Evolutionary conservation across 2,797 vertebrate species (phyloP), one percentile per base, ranked within the genome.

Genomic region (Galagoides demidoff): DNA sequence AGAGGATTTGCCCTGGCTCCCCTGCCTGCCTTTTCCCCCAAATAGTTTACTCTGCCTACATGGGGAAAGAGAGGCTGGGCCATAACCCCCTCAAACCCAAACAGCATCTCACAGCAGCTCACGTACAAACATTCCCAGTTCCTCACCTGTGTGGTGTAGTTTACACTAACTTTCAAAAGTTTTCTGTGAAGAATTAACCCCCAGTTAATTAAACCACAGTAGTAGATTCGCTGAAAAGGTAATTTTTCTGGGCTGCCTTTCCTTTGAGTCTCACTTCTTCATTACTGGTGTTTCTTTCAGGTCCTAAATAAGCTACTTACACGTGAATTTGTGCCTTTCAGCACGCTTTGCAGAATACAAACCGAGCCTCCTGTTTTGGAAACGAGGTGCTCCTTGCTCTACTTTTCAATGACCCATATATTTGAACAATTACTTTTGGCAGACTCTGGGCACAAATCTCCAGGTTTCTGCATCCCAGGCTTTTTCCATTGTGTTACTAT

Each of bases 331-430:
- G 55, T 91, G 84, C 71, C 81, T 93, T 29, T 63, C 61, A 64
- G 27, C 13, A 52, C 63, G 22, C 7, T 85, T 49, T 31, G 19
- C n/a, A 49, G 31, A 92, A 73, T 13, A 70, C 10, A 31, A 49
- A 73, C 64, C 43, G 19, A 81, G 84, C 61, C 29, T 79, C 16
- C 3, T 2, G 7, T 90, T 89, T 43, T 73, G 55, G 66, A 92
- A 84, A 82, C 25, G 14, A 10, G 13, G 29, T 70, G 27, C 29
- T 70, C 82, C 52, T 16, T 84, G 12, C 5, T 89, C 45, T n/a
- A 52, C 57, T 89, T 94, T 89, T 76, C 71, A 79, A 1, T 84
- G 89, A 91, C 79, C 74, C 37, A 89, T 20, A 92, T 86, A 34
- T 22, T n/a, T 92, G 22, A 79, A 22, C 20, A n/a, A 90, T 94